phyloP scores from a whole-genome alignment of 2,797 vertebrate genomes.

The Microctenopoma stevenorrisi region DNA sequence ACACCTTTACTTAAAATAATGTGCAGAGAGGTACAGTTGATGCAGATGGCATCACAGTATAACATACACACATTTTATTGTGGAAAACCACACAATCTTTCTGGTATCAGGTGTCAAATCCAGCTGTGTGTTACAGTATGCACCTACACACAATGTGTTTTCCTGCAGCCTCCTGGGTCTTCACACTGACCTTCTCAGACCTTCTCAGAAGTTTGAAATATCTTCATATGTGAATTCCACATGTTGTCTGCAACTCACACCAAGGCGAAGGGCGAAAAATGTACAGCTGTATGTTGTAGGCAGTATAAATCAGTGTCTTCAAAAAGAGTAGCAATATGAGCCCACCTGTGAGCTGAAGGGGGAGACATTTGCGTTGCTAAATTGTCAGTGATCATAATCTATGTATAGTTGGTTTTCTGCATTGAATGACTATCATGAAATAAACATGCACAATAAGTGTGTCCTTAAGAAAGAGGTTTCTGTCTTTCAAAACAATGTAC shows the following conservation, averaged over 20 bases:
- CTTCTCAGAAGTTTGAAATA: conserved; percentile 15
- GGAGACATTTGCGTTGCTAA: conserved; percentile 5
- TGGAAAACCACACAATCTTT: no score
- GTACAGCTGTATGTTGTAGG: conserved; percentile 6
- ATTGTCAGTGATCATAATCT: conserved; percentile 21
- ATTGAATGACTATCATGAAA: not conserved
- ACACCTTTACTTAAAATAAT: no score
- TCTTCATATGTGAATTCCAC: conserved; percentile 40
- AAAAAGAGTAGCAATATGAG: not conserved
- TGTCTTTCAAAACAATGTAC: not conserved
- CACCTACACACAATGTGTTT: no score
- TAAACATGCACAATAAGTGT: not conserved
- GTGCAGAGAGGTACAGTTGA: no score
- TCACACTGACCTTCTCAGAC: conserved; percentile 28
- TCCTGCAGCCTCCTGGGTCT: conserved; percentile 18
- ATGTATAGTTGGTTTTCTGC: not conserved
- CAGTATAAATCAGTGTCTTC: conserved; percentile 3
- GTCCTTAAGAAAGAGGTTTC: not conserved
- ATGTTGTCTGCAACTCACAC: conserved; percentile 28
- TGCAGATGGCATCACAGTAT: not conserved
- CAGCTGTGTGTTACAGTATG: no score
- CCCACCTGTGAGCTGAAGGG: conserved; percentile 3
- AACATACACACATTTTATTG: not conserved
- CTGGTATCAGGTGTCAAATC: no score
- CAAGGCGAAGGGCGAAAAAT: conserved; percentile 18